phyloP scores from a whole-genome alignment of 2,797 vertebrate genomes.

The Choloepus didactylus region DNA sequence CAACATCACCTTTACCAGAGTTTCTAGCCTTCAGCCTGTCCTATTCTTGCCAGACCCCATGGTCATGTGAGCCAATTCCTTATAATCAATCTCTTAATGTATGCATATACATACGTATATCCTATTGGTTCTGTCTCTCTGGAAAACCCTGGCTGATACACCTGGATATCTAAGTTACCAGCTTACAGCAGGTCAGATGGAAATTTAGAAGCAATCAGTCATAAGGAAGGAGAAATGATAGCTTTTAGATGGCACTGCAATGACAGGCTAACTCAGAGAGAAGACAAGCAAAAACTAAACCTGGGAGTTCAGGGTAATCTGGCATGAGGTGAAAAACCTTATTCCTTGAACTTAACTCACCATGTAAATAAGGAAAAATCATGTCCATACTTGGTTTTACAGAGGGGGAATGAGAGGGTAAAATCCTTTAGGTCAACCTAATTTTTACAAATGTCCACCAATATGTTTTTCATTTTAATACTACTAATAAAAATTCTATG shows the following conservation, averaged over 20 bases:
- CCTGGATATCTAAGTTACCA: neutral
- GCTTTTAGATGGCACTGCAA: neutral
- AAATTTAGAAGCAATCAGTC: neutral
- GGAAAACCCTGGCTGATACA: neutral
- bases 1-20: too few relatives aligned
- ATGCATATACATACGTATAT: too few relatives aligned
- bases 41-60: too few relatives aligned
- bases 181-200: neutral
- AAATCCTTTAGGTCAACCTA: neutral
- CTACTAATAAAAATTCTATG: neutral
- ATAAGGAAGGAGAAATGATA: neutral
- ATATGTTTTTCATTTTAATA: constrained; percentile 13
- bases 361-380: neutral
- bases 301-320: neutral
- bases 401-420: too few relatives aligned
- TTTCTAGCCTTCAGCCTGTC: too few relatives aligned
- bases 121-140: too few relatives aligned
- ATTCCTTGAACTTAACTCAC: neutral
- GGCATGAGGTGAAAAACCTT: neutral
- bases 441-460: neutral
- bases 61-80: too few relatives aligned
- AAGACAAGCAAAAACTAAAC: neutral
- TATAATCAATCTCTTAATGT: too few relatives aligned
- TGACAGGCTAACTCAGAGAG: neutral
- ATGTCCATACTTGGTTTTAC: too few relatives aligned